Percentiles rank a stretch among this genome's conserved stretches.
Conservation (phyloP, 2,888 invertebrate species). For the Rhamphomyia laevipes region DNA sequence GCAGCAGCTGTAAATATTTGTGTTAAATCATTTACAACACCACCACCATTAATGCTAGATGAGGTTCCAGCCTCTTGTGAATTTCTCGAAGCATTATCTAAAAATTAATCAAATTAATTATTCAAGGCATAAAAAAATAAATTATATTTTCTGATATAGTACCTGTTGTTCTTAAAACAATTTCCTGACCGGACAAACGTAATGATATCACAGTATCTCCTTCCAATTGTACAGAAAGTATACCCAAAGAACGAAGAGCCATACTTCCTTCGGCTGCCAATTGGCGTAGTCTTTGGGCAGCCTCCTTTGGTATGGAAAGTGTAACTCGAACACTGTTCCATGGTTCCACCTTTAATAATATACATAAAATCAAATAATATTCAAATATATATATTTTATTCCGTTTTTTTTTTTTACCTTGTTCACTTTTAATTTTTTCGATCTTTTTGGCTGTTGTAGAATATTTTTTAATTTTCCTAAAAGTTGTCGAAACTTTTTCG, state of each 20-base stretch:
- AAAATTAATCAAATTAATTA: slow-evolving; percentile 2
- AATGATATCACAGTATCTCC: slow-evolving; percentile 70
- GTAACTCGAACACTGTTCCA: slow-evolving; percentile 98
- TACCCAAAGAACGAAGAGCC: slow-evolving; percentile 81
- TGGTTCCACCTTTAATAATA: slow-evolving; percentile 86
- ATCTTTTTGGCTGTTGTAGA: slow-evolving; percentile 43
- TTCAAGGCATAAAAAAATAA: not conserved
- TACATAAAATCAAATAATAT: no score
- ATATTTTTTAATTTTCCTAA: slow-evolving; percentile 67
- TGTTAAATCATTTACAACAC: slow-evolving; percentile 1
- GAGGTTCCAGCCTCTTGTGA: slow-evolving; percentile 27
- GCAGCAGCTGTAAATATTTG: slow-evolving; percentile 10
- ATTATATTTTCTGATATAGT: slow-evolving; percentile 11
- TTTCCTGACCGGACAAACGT: slow-evolving; percentile 60
- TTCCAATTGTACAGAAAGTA: slow-evolving; percentile 89
- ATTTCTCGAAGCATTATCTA: slow-evolving; percentile 26
- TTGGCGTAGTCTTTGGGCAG: slow-evolving; percentile 80
- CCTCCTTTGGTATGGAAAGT: slow-evolving; percentile 93
- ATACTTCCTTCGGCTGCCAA: slow-evolving; percentile 85
- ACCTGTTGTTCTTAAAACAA: slow-evolving; percentile 49
- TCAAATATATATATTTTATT: no score
- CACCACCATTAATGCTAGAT: slow-evolving; percentile 13
- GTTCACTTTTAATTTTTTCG: slow-evolving; percentile 50
- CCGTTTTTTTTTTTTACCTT: slow-evolving; percentile 31
- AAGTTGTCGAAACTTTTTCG: slow-evolving; percentile 64